A percentile compares a stretch with the other conserved stretches of the same genome.
These are phyloP conservation scores for Hirtodrosophila trivittata DNA, from an alignment of 2,888 invertebrate species.

Conservation along the genomic window DNA sequence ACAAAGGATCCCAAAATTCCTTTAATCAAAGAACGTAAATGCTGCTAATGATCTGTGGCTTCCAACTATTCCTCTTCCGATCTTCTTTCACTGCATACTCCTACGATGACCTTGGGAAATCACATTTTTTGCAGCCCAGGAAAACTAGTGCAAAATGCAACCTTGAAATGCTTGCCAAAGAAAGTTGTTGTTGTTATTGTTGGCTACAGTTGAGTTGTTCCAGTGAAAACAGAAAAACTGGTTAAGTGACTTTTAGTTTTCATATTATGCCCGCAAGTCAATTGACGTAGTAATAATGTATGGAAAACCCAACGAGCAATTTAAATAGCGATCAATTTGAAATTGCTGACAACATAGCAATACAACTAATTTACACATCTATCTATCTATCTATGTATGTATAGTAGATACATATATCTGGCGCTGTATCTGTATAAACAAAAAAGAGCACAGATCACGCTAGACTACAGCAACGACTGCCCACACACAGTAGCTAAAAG, in stretches of 20 bases:
- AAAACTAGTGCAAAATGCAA: constrained; percentile 38
- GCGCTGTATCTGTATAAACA: constrained; percentile 7
- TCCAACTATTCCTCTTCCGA: neutral
- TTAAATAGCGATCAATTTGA: constrained; percentile 46
- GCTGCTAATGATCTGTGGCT: neutral
- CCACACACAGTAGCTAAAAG: constrained; percentile 1
- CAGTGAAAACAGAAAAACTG: constrained; percentile 56
- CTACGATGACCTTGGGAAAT: constrained; percentile 42
- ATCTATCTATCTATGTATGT: constrained; percentile 1
- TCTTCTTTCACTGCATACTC: too few relatives aligned
- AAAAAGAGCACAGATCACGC: neutral
- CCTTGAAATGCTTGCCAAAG: constrained; percentile 56
- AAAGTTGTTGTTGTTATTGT: constrained; percentile 45
- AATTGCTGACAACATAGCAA: constrained; percentile 28
- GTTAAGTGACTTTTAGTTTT: constrained; percentile 50
- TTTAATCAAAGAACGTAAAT: neutral
- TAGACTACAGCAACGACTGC: neutral
- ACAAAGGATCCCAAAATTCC: too few relatives aligned
- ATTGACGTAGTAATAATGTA: constrained; percentile 30
- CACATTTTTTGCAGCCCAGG: constrained; percentile 5
- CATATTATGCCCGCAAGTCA: constrained; percentile 29
- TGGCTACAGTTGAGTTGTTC: constrained; percentile 7
- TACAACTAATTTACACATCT: constrained; percentile 5
- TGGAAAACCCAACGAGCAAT: constrained; percentile 44
- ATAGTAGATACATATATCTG: neutral